Evolutionary conservation across 2,888 invertebrate genomes (phyloP).

Genomic region (Plemyria rubiginata): DNA sequence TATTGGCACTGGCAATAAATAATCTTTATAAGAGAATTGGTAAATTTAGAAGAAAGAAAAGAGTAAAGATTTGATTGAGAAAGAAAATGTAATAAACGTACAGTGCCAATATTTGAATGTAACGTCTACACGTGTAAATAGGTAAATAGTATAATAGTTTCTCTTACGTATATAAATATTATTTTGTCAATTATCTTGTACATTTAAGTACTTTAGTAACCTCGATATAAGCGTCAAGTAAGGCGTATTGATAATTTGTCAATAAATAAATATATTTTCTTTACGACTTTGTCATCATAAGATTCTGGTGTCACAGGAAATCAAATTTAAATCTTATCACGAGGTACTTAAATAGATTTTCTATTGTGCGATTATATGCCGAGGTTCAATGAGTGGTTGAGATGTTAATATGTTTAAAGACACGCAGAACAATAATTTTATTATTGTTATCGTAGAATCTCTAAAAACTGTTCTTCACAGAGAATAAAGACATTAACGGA

Average conservation of each 20-base stretch:
- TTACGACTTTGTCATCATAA: slow-evolving; percentile 27
- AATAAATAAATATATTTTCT: slow-evolving; percentile 21
- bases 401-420: slow-evolving; percentile 22
- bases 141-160: too few relatives aligned
- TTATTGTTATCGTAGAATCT: neutral
- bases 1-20: slow-evolving; percentile 13
- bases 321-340: slow-evolving; percentile 27
- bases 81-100: neutral
- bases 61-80: neutral
- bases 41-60: neutral
- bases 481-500: neutral
- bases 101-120: slow-evolving; percentile 21
- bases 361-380: slow-evolving; percentile 37
- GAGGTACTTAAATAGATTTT: slow-evolving; percentile 24
- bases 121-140: slow-evolving; percentile 16
- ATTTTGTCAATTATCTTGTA: slow-evolving; percentile 29
- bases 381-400: slow-evolving; percentile 29
- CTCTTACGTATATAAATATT: slow-evolving; percentile 30
- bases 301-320: slow-evolving; percentile 33
- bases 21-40: neutral
- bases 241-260: slow-evolving; percentile 24
- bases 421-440: slow-evolving; percentile 30
- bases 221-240: slow-evolving; percentile 27
- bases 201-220: slow-evolving; percentile 28
- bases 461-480: neutral